Evolutionary conservation across 2,888 invertebrate genomes (phyloP), one percentile per base, ranked within the genome.

Genomic region (Tridacna crocea): DNA sequence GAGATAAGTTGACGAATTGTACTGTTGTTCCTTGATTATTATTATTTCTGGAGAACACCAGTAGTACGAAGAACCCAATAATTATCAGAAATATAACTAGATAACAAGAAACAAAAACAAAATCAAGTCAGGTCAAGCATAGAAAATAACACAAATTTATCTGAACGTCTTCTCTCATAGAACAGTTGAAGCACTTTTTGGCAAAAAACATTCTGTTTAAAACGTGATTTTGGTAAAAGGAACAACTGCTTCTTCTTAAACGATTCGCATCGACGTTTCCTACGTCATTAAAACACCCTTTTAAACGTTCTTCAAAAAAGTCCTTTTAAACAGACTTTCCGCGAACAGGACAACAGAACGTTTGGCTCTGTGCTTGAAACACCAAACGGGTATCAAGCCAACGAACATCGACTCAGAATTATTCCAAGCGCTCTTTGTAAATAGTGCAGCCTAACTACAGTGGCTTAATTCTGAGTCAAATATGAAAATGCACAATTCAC

Each of bases 1-100:
- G 70, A 22, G 22, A 47, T 17, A 70, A 24, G 51, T 70, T 51
- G 6, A 70, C 26, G 26, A 70, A 51, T 19, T n/a, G n/a, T 51
- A 70, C 70, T 51, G 70, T 70, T 24, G 70, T 46, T 27, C 68
- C 68, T 47, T 68, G 68, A 24, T 24, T 61, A 19, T 70, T 48
- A 13, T n/a, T n/a, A 70, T 26, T 70, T 51, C 51, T 24, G 51
- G 51, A 51, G 12, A 70, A 17, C 51, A 70, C 11, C 12, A 70
- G 19, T 51, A 70, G 51, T 24, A 70, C n/a, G 19, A 70, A 51
- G 0, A 70, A 51, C 22, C 8, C 70, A 70, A 70, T 70, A 12
- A 70, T 15, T 17, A 24, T 51, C 22, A 70, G 15, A 70, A 70
- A 47, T 70, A 70, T n/a, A 70, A 12, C 15, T 48, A 26, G n/a